Evolutionary conservation across 2,113 vertebrate species (phyloP).

Genomic region (Hipposideros armiger): DNA sequence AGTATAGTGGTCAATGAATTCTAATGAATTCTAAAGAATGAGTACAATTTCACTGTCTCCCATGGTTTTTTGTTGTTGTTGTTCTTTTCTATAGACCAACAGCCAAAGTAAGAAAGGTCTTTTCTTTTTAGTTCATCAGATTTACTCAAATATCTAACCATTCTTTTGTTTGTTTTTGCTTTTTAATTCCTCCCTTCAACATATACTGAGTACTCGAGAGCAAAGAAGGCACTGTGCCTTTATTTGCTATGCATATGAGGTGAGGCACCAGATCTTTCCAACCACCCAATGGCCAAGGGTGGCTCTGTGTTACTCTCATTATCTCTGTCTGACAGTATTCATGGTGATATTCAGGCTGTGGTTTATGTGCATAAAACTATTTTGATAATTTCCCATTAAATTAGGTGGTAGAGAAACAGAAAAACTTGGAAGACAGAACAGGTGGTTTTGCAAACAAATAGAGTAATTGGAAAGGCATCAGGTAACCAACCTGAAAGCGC

Average conservation of each 20-base stretch:
- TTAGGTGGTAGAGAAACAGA: background rate
- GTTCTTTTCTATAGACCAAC: background rate
- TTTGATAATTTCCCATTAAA: background rate
- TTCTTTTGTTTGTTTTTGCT: background rate
- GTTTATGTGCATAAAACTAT: background rate
- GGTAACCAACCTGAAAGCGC: background rate
- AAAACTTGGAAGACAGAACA: background rate
- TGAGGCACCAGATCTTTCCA: background rate
- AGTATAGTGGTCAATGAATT: background rate
- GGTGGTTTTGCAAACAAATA: background rate
- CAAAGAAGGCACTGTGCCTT: too few species aligned
- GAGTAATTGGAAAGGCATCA: background rate
- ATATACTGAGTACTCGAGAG: background rate
- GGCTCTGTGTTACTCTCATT: background rate
- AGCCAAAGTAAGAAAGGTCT: conserved; percentile 4
- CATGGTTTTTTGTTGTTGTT: background rate
- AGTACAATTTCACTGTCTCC: background rate
- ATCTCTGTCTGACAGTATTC: background rate
- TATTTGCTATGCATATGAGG: background rate
- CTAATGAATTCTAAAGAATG: background rate
- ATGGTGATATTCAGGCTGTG: background rate
- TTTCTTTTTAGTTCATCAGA: background rate
- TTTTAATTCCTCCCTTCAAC: background rate
- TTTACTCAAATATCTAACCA: background rate
- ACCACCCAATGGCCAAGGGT: background rate